Evolutionary conservation across 2,888 invertebrate genomes (phyloP).

Genomic region (Pristionchus arcanus): DNA sequence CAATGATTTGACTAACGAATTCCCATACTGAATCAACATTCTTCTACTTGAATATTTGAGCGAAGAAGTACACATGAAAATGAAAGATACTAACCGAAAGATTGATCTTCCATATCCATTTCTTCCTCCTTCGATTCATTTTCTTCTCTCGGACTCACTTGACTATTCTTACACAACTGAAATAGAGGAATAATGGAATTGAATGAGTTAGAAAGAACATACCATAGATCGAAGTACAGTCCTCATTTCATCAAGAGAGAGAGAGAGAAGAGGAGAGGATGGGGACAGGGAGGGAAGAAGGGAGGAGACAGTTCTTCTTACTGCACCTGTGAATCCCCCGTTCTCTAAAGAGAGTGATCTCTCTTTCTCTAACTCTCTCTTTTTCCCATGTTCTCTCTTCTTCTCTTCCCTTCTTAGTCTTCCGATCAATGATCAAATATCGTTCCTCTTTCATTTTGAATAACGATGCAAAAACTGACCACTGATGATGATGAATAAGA

Average conservation of each 20-base stretch:
- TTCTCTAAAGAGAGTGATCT: not conserved
- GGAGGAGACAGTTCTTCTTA: slow-evolving; percentile 14
- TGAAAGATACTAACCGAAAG: not conserved
- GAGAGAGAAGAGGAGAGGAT: too few relatives aligned
- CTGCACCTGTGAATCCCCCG: not conserved
- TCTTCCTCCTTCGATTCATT: not conserved
- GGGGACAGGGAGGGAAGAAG: too few relatives aligned
- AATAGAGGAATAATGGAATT: not conserved
- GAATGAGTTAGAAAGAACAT: not conserved
- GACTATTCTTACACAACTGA: not conserved
- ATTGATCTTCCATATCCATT: not conserved
- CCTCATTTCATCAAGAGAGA: slow-evolving; percentile 14
- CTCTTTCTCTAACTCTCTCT: not conserved
- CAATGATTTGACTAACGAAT: not conserved
- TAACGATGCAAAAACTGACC: not conserved
- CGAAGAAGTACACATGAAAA: not conserved
- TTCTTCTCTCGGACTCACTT: slow-evolving; percentile 1
- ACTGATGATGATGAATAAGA: not conserved
- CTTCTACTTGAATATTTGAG: not conserved
- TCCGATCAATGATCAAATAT: not conserved
- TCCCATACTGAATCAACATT: not conserved
- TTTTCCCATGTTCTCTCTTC: not conserved
- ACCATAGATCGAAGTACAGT: slow-evolving; percentile 3
- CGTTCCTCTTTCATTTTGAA: not conserved
- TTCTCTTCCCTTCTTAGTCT: not conserved